Evolutionary conservation across 2,888 invertebrate species (phyloP), one percentile per base, ranked within the genome.

Genomic region (Cordilura impudica): DNA sequence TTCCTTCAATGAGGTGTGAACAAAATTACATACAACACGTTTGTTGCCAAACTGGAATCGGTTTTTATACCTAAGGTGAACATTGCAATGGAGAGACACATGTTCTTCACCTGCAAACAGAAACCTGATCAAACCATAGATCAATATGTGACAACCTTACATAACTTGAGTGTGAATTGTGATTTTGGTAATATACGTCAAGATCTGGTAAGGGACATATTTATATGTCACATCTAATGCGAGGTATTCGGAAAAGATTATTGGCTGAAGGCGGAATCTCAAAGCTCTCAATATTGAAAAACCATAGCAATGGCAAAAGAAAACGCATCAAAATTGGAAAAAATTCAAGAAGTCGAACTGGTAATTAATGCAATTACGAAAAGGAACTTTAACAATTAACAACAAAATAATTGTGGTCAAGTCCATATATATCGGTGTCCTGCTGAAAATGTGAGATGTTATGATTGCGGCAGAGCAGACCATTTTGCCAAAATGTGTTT

Each of bases 41-140:
- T 77, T 39, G 26, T 74, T 14, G 1, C 39, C 18, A 72, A 61
- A 43, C 65, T 73, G 10, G 69, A 77, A 19, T 14, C 10, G 6
- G 74, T 74, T 66, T 81, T 78, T 45, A 45, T 70, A 51, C 77
- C 74, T 4, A 53, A 26, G n/a, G n/a, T n/a, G n/a, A n/a, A n/a
- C n/a, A n/a, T n/a, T n/a, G n/a, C n/a, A n/a, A n/a, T n/a, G n/a
- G n/a, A n/a, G n/a, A n/a, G n/a, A n/a, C n/a, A n/a, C n/a, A n/a
- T n/a, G n/a, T n/a, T n/a, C n/a, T n/a, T n/a, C n/a, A n/a, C n/a
- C n/a, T n/a, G n/a, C n/a, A n/a, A n/a, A n/a, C n/a, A n/a, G n/a
- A n/a, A n/a, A n/a, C n/a, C n/a, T n/a, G n/a, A n/a, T n/a, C n/a
- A n/a, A n/a, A n/a, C n/a, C n/a, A n/a, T n/a, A n/a, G n/a, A n/a